Percentiles rank a stretch among this genome's conserved stretches.
These are phyloP conservation scores for Platycercus adscitus DNA, from an alignment of 2,113 vertebrate species.

Conservation along the genomic window DNA sequence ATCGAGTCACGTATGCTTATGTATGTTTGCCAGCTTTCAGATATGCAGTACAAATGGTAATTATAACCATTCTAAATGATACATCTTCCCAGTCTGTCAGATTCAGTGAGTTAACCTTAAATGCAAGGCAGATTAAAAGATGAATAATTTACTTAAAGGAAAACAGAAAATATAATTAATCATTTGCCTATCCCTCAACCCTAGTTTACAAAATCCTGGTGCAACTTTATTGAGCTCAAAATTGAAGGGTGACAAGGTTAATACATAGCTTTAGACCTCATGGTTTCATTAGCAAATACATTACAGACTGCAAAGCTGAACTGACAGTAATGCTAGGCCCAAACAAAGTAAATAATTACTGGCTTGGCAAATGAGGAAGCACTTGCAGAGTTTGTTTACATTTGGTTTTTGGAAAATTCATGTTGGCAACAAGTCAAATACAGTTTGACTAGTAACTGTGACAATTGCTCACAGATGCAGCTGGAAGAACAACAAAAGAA, in stretches of 20 bases:
- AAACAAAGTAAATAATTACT: slow-evolving; percentile 87
- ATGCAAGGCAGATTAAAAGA: slow-evolving; percentile 78
- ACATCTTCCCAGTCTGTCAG: slow-evolving; percentile 39
- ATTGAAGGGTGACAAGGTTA: slow-evolving; percentile 84
- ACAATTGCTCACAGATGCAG: slow-evolving; percentile 89
- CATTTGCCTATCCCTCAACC: slow-evolving; percentile 78
- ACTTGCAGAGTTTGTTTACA: slow-evolving; percentile 86
- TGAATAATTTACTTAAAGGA: slow-evolving; percentile 79
- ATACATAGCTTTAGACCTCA: slow-evolving; percentile 83
- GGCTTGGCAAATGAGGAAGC: slow-evolving; percentile 81
- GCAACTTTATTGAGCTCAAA: slow-evolving; percentile 83
- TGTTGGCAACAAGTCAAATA: slow-evolving; percentile 84
- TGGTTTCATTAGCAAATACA: slow-evolving; percentile 84
- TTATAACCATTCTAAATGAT: slow-evolving; percentile 47
- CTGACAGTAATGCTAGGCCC: slow-evolving; percentile 82
- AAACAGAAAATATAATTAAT: slow-evolving; percentile 81
- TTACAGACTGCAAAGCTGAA: slow-evolving; percentile 81
- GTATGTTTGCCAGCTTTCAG: slow-evolving; percentile 35
- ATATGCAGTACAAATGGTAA: slow-evolving; percentile 46
- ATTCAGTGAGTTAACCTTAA: slow-evolving; percentile 73
- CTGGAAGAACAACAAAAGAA: slow-evolving; percentile 85
- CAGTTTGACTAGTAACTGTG: slow-evolving; percentile 84
- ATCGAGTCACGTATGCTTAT: neutral
- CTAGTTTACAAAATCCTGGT: slow-evolving; percentile 81
- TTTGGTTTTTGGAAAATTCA: slow-evolving; percentile 82